These are phyloP conservation scores for Carcinoscorpius rotundicauda DNA, from an alignment of 1,140 invertebrate genomes.

Conservation along the genomic window DNA sequence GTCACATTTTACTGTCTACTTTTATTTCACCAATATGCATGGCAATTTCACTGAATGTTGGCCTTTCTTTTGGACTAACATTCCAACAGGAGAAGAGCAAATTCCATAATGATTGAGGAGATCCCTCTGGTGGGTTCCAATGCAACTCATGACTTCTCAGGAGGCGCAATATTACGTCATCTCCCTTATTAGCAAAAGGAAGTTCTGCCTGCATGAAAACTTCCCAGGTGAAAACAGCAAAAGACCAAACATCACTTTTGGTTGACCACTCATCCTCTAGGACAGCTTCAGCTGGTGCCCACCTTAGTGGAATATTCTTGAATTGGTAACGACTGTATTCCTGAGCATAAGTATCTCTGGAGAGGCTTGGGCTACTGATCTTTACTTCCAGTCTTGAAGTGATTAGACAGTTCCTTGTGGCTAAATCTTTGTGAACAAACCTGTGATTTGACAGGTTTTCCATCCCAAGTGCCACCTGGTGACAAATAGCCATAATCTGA, in stretches of 20 bases:
- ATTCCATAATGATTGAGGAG: too few relatives aligned
- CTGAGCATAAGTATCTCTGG: slow-evolving; percentile 36
- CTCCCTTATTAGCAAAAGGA: slow-evolving; percentile 36
- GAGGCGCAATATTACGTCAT: slow-evolving; percentile 11
- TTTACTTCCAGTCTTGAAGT: slow-evolving; percentile 70
- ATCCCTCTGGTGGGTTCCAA: slow-evolving; percentile 2
- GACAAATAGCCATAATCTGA: slow-evolving; percentile 56
- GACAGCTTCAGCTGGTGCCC: slow-evolving; percentile 77
- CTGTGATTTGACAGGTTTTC: slow-evolving; percentile 61
- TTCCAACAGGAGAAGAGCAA: too few relatives aligned
- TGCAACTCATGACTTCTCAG: slow-evolving; percentile 8
- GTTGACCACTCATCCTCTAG: slow-evolving; percentile 83
- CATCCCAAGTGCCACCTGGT: slow-evolving; percentile 72
- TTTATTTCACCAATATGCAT: too few relatives aligned
- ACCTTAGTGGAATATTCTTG: slow-evolving; percentile 60
- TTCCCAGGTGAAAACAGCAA: slow-evolving; percentile 83
- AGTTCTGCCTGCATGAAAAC: slow-evolving; percentile 76
- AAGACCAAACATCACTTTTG: slow-evolving; percentile 89
- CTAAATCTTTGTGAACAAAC: slow-evolving; percentile 74
- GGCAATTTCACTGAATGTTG: too few relatives aligned
- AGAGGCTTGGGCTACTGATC: slow-evolving; percentile 64
- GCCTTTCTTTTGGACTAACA: too few relatives aligned
- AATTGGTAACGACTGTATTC: slow-evolving; percentile 28
- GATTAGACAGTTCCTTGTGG: slow-evolving; percentile 80
- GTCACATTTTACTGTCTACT: too few relatives aligned